A percentile compares a stretch with the other conserved stretches of the same genome.
Evolutionary conservation across 2,113 vertebrate species (phyloP).

Genomic region (Sceloporus undulatus): DNA sequence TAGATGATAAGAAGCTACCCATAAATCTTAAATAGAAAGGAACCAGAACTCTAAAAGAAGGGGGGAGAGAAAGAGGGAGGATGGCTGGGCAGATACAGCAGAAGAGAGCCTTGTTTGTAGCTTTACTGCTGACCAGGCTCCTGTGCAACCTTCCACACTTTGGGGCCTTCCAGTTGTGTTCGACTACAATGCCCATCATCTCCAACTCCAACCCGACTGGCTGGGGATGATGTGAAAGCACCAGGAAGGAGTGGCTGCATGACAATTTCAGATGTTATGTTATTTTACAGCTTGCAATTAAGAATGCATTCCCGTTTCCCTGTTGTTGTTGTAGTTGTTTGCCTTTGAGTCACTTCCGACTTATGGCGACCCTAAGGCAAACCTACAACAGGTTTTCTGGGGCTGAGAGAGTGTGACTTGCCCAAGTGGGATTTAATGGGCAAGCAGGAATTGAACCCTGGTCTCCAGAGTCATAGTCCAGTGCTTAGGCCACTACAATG

Average conservation of each 20-base stretch:
- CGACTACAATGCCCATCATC: neutral
- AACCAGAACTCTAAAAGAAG: neutral
- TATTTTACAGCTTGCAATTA: no score
- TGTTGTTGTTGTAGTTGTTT: no score
- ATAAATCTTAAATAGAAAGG: constrained; percentile 42
- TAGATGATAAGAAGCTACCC: constrained; percentile 38
- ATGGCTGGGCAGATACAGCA: no score
- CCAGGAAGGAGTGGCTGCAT: neutral
- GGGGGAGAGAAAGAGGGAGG: neutral
- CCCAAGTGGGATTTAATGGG: neutral
- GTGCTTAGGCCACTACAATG: no score
- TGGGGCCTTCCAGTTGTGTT: neutral
- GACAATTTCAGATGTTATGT: no score
- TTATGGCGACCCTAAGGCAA: no score
- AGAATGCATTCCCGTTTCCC: no score
- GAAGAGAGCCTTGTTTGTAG: no score
- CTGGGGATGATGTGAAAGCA: neutral
- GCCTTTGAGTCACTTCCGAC: no score
- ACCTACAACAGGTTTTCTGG: no score
- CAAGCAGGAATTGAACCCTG: no score
- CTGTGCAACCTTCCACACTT: neutral
- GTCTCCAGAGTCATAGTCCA: no score
- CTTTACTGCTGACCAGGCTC: neutral
- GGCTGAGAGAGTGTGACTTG: neutral
- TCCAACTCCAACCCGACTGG: neutral